phyloP scores from a whole-genome alignment of 2,797 vertebrate genomes.

The Graptemys geographica region DNA sequence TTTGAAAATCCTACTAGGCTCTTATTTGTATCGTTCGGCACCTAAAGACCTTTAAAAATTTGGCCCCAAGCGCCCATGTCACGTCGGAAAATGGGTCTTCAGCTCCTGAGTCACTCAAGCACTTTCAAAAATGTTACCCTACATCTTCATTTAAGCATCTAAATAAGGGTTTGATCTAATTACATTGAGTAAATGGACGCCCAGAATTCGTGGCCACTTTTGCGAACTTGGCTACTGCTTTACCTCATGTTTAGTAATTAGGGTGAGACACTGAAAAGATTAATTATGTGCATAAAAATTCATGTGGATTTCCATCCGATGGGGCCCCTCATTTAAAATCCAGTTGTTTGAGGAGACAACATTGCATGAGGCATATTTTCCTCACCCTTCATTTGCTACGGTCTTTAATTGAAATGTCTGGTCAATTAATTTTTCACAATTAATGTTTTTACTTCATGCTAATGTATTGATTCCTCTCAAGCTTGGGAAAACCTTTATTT shows the following conservation, averaged over 20 bases:
- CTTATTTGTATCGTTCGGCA: not conserved
- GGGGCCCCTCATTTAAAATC: rapidly evolving
- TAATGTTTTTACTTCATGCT: not conserved
- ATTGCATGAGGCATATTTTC: rapidly evolving
- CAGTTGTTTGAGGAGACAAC: rapidly evolving
- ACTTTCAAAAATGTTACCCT: not conserved
- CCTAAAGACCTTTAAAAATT: not conserved
- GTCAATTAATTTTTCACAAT: not conserved
- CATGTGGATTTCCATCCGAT: rapidly evolving
- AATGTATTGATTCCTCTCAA: not conserved
- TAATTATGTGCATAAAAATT: rapidly evolving
- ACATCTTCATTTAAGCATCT: rapidly evolving
- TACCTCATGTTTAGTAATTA: not conserved
- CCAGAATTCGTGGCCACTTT: rapidly evolving
- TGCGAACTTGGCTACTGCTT: not conserved
- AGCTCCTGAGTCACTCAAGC: not conserved
- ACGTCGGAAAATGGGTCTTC: too few species aligned
- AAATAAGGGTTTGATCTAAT: not conserved
- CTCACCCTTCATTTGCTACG: rapidly evolving
- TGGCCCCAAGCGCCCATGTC: not conserved
- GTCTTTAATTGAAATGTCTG: rapidly evolving
- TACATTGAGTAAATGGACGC: not conserved
- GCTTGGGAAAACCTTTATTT: not conserved
- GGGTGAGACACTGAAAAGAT: not conserved
- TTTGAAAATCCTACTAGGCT: not conserved